These are phyloP conservation scores for Globodera rostochiensis DNA, from an alignment of 1,140 invertebrate genomes.

Conservation along the genomic window DNA sequence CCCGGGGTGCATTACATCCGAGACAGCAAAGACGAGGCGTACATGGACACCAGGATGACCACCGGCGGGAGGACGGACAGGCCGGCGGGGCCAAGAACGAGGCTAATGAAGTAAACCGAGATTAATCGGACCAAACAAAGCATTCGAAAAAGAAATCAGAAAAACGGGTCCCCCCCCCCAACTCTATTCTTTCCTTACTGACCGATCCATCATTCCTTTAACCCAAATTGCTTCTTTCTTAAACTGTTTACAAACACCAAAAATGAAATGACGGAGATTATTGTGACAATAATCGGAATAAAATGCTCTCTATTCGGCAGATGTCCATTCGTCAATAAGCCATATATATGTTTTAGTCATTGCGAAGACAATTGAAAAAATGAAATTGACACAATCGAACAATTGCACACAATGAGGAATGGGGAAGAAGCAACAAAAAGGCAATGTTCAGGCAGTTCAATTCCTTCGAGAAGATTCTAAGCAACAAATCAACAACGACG, in stretches of 20 bases:
- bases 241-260: background rate
- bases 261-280: background rate
- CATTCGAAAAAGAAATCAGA: background rate
- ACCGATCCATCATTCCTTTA: background rate
- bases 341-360: too few relatives aligned
- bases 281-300: too few relatives aligned
- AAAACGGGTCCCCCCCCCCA: background rate
- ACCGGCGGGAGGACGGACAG: background rate
- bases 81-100: background rate
- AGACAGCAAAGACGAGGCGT: constrained; percentile 21
- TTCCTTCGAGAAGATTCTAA: background rate
- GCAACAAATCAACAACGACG: background rate
- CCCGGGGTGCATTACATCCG: constrained; percentile 47
- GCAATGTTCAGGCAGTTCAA: background rate
- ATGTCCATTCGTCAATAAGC: background rate
- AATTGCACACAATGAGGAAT: background rate
- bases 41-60: background rate
- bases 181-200: background rate
- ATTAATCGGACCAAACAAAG: background rate
- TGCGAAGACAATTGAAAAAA: too few relatives aligned
- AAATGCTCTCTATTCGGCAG: background rate
- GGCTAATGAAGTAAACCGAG: background rate
- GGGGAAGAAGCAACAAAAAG: background rate
- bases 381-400: background rate
- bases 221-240: background rate